Evolutionary conservation across 2,113 vertebrate genomes (phyloP), one percentile per base, ranked within the genome.

Genomic region (Trochalopteron elliotii): DNA sequence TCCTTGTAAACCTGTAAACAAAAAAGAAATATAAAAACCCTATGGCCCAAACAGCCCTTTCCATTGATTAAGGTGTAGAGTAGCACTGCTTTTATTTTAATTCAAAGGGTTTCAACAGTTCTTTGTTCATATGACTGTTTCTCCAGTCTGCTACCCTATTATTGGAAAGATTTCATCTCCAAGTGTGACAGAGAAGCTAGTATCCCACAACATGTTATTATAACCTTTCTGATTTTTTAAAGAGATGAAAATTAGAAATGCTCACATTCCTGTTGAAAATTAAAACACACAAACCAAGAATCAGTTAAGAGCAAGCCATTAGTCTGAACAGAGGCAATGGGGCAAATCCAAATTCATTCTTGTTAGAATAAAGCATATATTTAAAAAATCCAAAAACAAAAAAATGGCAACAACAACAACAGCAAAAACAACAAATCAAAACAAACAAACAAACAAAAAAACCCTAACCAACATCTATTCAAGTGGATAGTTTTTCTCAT

Each of bases 1-100:
- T 80, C 60, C 94, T 94, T 92, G 65, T 93, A 93, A 88, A 83
- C 55, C 68, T 21, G 31, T 77, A 95, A 88, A 87, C 21, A 93
- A 79, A 92, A 93, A 75, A 70, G 16, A 84, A 89, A 84, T 33
- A 68, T 12, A 85, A 93, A 94, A 65, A 0, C 40, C 27, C 31
- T 52, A 11, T 2, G 3, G 80, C 31, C 33, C 77, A 91, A 83
- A 68, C 33, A 86, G 35, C 9, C 47, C 18, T 33, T 83, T 77
- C 33, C 71, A 83, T 77, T 92, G 85, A 90, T 91, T 84, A 78
- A 71, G 49, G 53, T 52, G 12, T 37, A 79, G 8, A 79, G 16
- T 42, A 87, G 72, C 7, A 1, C 28, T 60, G 63, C 44, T 89
- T 92, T 89, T 80, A 47, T 74, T 94, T 93, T 85, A 80, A 83